Evolutionary conservation across 1,140 invertebrate species (phyloP).

Genomic region (Oryctes rhinoceros): DNA sequence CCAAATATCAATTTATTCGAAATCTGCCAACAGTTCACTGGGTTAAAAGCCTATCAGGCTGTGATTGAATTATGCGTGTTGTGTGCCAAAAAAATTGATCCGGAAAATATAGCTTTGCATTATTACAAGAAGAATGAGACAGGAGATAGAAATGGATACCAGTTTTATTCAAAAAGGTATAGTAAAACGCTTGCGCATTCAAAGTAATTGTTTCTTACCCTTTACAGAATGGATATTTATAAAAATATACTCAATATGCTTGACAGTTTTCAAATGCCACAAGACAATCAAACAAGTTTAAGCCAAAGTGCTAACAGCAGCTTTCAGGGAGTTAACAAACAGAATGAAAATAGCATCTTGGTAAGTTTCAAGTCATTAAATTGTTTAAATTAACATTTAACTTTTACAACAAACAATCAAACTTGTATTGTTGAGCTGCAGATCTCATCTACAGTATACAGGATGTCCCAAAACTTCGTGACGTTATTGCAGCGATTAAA

Average conservation of each 20-base stretch:
- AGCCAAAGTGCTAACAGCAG: conserved; percentile 54
- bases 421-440: too few relatives aligned
- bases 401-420: too few relatives aligned
- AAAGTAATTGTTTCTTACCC: conserved; percentile 43
- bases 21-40: conserved; percentile 80
- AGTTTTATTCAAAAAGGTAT: conserved; percentile 74
- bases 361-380: too few relatives aligned
- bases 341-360: conserved; percentile 25
- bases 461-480: too few relatives aligned
- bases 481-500: too few relatives aligned
- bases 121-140: conserved; percentile 86
- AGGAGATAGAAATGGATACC: conserved; percentile 72
- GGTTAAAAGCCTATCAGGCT: conserved; percentile 83
- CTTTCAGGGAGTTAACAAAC: background rate
- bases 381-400: too few relatives aligned
- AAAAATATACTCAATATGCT: conserved; percentile 84
- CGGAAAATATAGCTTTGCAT: conserved; percentile 86
- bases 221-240: conserved; percentile 84
- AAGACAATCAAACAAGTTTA: conserved; percentile 58
- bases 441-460: too few relatives aligned
- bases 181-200: background rate
- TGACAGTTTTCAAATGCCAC: conserved; percentile 59
- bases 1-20: conserved; percentile 79
- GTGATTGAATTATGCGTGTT: conserved; percentile 88
- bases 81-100: conserved; percentile 86